Base-by-base conservation (phyloP, 1,140 invertebrate species). In the Lepidurus couesii region DNA sequence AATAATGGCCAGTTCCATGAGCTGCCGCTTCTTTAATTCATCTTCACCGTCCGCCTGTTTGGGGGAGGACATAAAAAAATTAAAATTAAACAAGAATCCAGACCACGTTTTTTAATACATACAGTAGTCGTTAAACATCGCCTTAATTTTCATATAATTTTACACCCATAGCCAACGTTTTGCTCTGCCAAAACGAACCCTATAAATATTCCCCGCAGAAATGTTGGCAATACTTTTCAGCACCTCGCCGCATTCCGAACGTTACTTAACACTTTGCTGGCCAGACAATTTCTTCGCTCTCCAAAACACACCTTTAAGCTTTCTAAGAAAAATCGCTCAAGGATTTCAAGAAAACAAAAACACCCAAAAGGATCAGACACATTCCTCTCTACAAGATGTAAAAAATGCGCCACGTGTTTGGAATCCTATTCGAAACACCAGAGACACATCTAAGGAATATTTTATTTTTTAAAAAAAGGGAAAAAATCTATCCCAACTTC, bases 1-100 rank as follows among this genome's bases (percentile, higher is more conserved):
- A 83, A 99, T 98, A 82, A 99, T 99, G 82, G 98, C 98, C 85
- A 99, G 88, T 88, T 99, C 98, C 97, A 99, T 99, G 76, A 99
- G 89, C 87, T 99, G 98, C 84, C 97, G 91, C 86, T 98, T 99
- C 89, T 99, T 99, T 82, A 99, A 88, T 85, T 99, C 97, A 88
- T 99, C 98, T 89, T 99, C 97, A 76, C 98, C 98, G 87, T 99
- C 97, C 79, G 96, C 96, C 96, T 99, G 91, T 90, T 90, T 86
- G 83, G n/a, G 44, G 21, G 76, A 82, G 47, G 76, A 81, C 79
- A 77, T 21, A 77, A 65, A 47, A 47, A 65, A 65, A 7, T 2
- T 16, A 16, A 16, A 47, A 11, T 11, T 11, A 8, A 26, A 10
- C 74, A n/a, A 44, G n/a, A n/a, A 0, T 16, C 16, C 34, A 24